Percentiles rank a stretch among this genome's conserved stretches.
Evolutionary conservation across 1,140 invertebrate species (phyloP).

Genomic region (Bombus waltoni): DNA sequence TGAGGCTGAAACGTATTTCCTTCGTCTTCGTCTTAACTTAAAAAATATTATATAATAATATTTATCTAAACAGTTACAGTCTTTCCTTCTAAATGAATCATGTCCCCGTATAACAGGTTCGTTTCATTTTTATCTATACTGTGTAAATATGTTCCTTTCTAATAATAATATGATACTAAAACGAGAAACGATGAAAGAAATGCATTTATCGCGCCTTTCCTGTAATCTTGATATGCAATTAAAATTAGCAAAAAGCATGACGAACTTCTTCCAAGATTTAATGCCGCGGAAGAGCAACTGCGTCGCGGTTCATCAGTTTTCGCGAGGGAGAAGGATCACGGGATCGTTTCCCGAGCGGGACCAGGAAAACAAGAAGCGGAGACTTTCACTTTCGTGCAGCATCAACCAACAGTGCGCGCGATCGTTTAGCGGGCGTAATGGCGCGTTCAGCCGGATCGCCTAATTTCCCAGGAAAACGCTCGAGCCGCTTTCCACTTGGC

Average conservation of each 20-base stretch:
- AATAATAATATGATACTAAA: too few species aligned
- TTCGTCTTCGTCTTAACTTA: too few species aligned
- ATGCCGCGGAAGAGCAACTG: background rate
- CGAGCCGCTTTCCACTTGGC: constrained; percentile 22
- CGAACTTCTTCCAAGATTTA: background rate
- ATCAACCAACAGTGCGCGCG: constrained; percentile 38
- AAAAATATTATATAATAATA: too few species aligned
- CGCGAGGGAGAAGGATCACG: constrained; percentile 8
- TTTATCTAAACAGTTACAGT: too few species aligned
- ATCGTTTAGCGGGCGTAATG: constrained; percentile 53
- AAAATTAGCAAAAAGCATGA: background rate
- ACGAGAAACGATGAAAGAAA: too few species aligned
- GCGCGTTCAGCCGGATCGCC: constrained; percentile 47
- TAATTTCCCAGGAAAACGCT: constrained; percentile 53
- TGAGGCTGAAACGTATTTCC: too few species aligned
- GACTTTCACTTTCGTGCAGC: constrained; percentile 68
- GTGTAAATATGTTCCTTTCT: too few species aligned
- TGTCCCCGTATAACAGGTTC: too few species aligned
- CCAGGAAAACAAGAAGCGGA: constrained; percentile 49
- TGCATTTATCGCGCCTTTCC: too few species aligned
- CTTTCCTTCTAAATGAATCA: too few species aligned
- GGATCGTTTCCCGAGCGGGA: constrained; percentile 54
- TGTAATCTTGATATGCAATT: background rate
- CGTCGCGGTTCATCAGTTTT: constrained; percentile 24
- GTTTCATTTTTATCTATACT: too few species aligned